Evolutionary conservation across 2,888 invertebrate species (phyloP).

Genomic region (Troides oblongomaculatus): DNA sequence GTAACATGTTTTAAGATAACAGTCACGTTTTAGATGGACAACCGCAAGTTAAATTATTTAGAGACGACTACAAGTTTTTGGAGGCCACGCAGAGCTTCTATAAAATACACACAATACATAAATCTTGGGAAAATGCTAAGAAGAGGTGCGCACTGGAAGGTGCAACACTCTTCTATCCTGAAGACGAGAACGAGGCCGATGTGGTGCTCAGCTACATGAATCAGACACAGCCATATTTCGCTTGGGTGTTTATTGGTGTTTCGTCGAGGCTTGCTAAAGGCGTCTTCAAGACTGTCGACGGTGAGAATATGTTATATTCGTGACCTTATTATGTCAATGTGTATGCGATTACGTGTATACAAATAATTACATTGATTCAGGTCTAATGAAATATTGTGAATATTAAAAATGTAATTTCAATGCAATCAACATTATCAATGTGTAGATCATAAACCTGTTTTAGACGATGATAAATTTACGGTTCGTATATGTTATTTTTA

Average conservation of each 20-base stretch:
- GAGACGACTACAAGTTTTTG: slow-evolving; percentile 58
- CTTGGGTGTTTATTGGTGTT: slow-evolving; percentile 50
- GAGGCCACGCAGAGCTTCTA: slow-evolving; percentile 52
- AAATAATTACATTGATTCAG: background rate
- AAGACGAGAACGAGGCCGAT: slow-evolving; percentile 48
- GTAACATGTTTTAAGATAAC: slow-evolving; percentile 18
- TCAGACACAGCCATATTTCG: slow-evolving; percentile 38
- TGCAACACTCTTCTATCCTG: slow-evolving; percentile 55
- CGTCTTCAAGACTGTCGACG: slow-evolving; percentile 52
- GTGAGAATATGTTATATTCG: slow-evolving; percentile 34
- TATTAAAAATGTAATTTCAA: background rate
- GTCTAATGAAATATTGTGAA: background rate
- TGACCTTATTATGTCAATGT: background rate
- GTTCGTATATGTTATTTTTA: background rate
- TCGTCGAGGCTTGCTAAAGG: slow-evolving; percentile 47
- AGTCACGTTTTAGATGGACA: slow-evolving; percentile 50
- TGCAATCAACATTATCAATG: background rate
- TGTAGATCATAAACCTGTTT: background rate
- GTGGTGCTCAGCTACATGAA: slow-evolving; percentile 44
- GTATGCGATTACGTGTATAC: background rate
- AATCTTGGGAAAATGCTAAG: slow-evolving; percentile 54
- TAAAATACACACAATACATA: slow-evolving; percentile 56
- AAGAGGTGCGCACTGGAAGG: slow-evolving; percentile 54
- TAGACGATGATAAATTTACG: background rate
- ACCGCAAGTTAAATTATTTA: slow-evolving; percentile 49